Base-by-base conservation (phyloP, 53 echinoderm and acorn worm species). In the Zoroaster sp. region DNA sequence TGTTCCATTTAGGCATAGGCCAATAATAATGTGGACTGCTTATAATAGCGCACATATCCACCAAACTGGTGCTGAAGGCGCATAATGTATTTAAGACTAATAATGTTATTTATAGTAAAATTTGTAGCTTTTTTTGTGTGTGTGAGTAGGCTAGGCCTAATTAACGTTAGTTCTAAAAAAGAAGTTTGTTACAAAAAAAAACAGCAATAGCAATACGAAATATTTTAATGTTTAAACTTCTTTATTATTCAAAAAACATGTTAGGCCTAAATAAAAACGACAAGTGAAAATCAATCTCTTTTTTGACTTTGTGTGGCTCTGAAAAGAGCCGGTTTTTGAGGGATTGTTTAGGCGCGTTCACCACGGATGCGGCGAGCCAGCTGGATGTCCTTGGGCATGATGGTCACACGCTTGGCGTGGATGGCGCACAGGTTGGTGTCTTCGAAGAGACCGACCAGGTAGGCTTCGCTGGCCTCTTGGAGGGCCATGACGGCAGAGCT, bases 371-470 rank as follows among this genome's bases (percentile, higher is more conserved):
- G 96, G 79, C 96, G 96, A 69, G 96, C 96, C 53, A 96, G 92
- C 90, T 96, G 96, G 96, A 96, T 96, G 93, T 96, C 96, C 92
- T 96, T 96, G 40, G 96, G 96, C 96, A 96, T 96, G 94, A 96
- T 96, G 93, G 96, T 96, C 87, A 96, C 96, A 96, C 96, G 96
- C 93, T 96, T 96, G 96, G 96, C 96, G 94, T 96, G 96, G 95
- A 97, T 97, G 91, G 97, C 97, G 91, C 97, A 97, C 74, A 97
- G 78, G 94, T 97, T 97, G 97, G 97, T 95, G 89, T 97, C 97
- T 74, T 97, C 97, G 97, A 97, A 97, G 67, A 97, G 97, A 71
- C 97, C 95, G 91, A 97, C 97, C 88, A 97, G 72, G 97, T 97
- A 97, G 40, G 97, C 95, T 89, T 97, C 97, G 95, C 97, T 95